phyloP scores from a whole-genome alignment of 1,140 invertebrate genomes.

The Ooceraea biroi region DNA sequence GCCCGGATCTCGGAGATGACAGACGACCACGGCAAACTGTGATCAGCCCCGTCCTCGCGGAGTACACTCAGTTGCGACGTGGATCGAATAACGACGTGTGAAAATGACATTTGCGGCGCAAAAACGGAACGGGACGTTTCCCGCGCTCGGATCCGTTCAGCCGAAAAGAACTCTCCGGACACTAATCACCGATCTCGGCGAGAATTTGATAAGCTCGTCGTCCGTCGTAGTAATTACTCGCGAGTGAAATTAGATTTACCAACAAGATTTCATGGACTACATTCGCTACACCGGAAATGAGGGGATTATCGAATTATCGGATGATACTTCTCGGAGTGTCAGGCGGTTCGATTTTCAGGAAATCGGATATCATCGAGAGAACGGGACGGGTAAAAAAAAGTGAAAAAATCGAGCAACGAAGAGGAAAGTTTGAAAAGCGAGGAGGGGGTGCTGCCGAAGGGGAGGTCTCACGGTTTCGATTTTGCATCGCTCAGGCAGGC shows the following conservation, averaged over 20 bases:
- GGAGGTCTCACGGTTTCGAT: constrained; percentile 77
- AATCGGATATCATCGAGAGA: constrained; percentile 48
- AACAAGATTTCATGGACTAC: background rate
- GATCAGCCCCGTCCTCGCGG: background rate
- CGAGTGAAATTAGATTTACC: constrained; percentile 1
- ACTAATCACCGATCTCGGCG: background rate
- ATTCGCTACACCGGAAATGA: background rate
- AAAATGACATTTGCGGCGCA: background rate
- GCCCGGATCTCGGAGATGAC: background rate
- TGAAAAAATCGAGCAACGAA: background rate
- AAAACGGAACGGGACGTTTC: background rate
- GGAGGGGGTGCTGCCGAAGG: background rate
- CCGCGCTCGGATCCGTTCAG: background rate
- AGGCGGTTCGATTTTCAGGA: constrained; percentile 11
- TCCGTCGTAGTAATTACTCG: background rate
- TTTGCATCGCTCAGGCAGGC: constrained; percentile 79
- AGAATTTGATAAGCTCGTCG: background rate
- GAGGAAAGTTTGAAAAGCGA: background rate
- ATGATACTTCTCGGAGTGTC: background rate
- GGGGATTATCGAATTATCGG: background rate
- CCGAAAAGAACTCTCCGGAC: background rate
- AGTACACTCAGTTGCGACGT: constrained; percentile 8
- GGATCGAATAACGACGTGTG: background rate
- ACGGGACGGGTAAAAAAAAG: background rate
- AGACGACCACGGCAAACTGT: background rate